Evolutionary conservation across 2,888 invertebrate species (phyloP).

Genomic region (Tenthredo livida): DNA sequence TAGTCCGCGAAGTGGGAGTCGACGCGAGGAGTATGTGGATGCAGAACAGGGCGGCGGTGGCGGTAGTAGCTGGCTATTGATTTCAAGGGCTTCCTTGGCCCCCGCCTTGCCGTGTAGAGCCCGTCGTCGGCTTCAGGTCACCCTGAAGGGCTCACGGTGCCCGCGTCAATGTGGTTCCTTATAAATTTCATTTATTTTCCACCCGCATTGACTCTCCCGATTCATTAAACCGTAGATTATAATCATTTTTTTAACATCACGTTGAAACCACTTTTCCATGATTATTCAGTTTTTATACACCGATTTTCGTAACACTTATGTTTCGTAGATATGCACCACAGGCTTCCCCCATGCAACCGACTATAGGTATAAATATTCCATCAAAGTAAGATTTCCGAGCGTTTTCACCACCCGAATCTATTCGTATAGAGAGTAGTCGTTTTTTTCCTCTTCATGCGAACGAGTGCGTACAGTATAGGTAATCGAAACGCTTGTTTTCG

Average conservation of each 20-base stretch:
- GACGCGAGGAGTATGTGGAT: conserved; percentile 65
- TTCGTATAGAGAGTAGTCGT: not conserved
- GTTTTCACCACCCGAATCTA: not conserved
- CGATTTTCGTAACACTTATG: not conserved
- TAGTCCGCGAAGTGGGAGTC: conserved; percentile 66
- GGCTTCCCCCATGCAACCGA: not conserved
- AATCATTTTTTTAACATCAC: not conserved
- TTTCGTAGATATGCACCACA: not conserved
- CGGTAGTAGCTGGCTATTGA: conserved; percentile 77
- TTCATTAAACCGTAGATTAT: not conserved
- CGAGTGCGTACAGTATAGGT: not conserved
- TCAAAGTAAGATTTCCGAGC: not conserved
- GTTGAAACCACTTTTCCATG: not conserved
- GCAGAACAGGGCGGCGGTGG: conserved; percentile 71
- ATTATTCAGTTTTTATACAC: not conserved
- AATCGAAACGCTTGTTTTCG: not conserved
- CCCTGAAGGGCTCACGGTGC: conserved; percentile 69
- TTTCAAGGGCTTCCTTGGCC: conserved; percentile 77
- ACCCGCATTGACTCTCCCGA: not conserved
- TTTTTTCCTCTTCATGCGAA: not conserved
- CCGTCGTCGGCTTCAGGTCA: conserved; percentile 73
- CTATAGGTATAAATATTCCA: not conserved
- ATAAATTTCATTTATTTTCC: conserved; percentile 12
- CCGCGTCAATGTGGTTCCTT: conserved; percentile 61
- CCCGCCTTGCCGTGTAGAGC: conserved; percentile 68